A percentile compares a stretch with the other conserved stretches of the same genome.
Evolutionary conservation across 2,888 invertebrate species (phyloP).

Genomic region (Thera britannica): DNA sequence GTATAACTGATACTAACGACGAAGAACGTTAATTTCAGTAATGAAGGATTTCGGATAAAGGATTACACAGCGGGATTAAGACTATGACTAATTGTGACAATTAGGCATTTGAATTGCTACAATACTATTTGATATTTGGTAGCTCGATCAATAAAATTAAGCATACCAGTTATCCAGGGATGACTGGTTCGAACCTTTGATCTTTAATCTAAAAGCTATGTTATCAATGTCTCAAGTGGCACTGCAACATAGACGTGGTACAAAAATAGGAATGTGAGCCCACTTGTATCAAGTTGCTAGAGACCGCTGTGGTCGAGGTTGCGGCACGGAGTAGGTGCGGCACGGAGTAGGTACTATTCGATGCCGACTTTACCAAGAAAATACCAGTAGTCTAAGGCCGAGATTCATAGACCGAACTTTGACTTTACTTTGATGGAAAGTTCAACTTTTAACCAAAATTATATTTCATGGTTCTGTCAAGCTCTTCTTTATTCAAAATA

Average conservation of each 20-base stretch:
- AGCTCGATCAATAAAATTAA: too few relatives aligned
- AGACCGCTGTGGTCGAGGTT: conserved; percentile 46
- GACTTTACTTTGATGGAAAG: too few relatives aligned
- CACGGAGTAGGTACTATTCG: conserved; percentile 27
- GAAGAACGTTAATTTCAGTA: conserved; percentile 2
- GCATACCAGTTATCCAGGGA: not conserved
- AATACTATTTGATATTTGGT: too few relatives aligned
- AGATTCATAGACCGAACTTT: too few relatives aligned
- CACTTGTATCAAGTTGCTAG: conserved; percentile 51
- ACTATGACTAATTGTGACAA: not conserved
- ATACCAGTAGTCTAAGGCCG: not conserved
- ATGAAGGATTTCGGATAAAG: not conserved
- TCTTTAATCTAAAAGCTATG: conserved; percentile 16
- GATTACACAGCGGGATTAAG: not conserved
- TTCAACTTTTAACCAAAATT: too few relatives aligned
- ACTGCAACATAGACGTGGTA: conserved; percentile 20
- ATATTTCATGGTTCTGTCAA: too few relatives aligned
- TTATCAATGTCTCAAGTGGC: conserved; percentile 36
- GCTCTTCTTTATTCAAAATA: too few relatives aligned
- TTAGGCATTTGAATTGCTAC: not conserved
- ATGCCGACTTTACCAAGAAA: conserved; percentile 29
- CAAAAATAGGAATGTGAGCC: conserved; percentile 51
- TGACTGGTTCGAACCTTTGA: conserved; percentile 13
- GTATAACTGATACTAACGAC: conserved; percentile 1
- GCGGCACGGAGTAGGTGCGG: conserved; percentile 43